Conservation (phyloP, 2,797 vertebrate genomes). For the Gouania willdenowi region DNA sequence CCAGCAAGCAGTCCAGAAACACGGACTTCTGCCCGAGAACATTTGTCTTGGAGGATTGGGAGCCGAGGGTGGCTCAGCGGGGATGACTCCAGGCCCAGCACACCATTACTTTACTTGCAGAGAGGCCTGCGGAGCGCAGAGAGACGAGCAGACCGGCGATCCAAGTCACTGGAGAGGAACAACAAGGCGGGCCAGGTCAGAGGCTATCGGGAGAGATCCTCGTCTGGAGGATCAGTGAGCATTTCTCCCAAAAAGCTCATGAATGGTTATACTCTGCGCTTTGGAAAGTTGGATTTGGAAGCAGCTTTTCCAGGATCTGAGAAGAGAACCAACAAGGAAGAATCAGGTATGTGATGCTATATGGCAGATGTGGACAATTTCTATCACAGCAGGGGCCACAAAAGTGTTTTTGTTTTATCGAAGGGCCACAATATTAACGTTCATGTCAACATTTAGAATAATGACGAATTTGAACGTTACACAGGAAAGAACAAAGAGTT, state of each 20-base stretch:
- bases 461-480: too few relatives aligned
- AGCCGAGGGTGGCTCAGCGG: constrained; percentile 60
- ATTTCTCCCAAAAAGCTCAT: constrained; percentile 71
- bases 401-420: too few relatives aligned
- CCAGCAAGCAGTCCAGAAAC: constrained; percentile 55
- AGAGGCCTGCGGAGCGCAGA: constrained; percentile 52
- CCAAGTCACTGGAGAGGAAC: constrained; percentile 79
- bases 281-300: constrained; percentile 72
- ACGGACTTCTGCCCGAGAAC: constrained; percentile 47
- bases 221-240: constrained; percentile 65
- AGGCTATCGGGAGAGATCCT: constrained; percentile 69
- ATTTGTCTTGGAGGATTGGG: constrained; percentile 48
- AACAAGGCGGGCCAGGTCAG: constrained; percentile 67
- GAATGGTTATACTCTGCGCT: constrained; percentile 72
- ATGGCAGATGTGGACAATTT: too few relatives aligned
- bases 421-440: too few relatives aligned
- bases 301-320: constrained; percentile 53
- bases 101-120: constrained; percentile 63
- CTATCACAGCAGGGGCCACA: too few relatives aligned
- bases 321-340: constrained; percentile 69
- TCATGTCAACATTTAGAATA: too few relatives aligned
- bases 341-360: constrained; percentile 69
- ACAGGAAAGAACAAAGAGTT: too few relatives aligned
- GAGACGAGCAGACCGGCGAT: constrained; percentile 68
- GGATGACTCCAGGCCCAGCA: constrained; percentile 59